A percentile compares a stretch with the other conserved stretches of the same genome.
Conservation (phyloP, 2,888 invertebrate species). For the Phragmatobia fuliginosa region DNA sequence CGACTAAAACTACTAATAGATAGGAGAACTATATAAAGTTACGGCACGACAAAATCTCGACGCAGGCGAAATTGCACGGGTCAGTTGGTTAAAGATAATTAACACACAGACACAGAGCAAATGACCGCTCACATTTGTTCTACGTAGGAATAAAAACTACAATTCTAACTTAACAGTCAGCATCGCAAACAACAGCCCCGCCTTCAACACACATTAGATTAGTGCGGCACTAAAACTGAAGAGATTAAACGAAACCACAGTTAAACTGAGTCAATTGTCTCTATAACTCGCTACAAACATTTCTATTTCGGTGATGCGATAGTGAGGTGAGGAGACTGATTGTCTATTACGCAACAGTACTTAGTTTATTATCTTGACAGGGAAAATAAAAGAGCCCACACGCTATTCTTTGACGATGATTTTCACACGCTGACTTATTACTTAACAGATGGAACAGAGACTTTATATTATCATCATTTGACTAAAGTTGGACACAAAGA, state of each 20-base stretch:
- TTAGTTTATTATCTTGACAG: background rate
- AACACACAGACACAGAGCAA: too few species aligned
- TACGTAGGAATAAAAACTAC: background rate
- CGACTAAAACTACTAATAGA: too few species aligned
- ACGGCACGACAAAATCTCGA: too few species aligned
- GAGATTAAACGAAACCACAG: too few species aligned
- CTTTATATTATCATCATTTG: background rate
- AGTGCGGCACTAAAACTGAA: background rate
- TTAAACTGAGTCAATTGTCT: background rate
- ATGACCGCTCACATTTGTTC: background rate
- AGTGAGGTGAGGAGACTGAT: background rate
- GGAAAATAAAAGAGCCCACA: background rate
- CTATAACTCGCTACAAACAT: background rate
- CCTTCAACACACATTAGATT: too few species aligned
- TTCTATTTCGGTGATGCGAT: background rate
- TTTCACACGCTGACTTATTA: background rate
- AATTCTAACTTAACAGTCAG: background rate
- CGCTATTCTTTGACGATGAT: background rate
- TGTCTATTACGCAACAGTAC: background rate
- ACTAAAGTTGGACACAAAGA: background rate
- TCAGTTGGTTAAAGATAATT: too few species aligned
- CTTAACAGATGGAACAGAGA: background rate
- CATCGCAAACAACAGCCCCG: too few species aligned
- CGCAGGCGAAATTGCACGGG: too few species aligned
- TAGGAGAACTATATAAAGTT: too few species aligned